These are phyloP conservation scores for Piscicola geometra DNA, from an alignment of 2,888 invertebrate genomes.

Conservation along the genomic window DNA sequence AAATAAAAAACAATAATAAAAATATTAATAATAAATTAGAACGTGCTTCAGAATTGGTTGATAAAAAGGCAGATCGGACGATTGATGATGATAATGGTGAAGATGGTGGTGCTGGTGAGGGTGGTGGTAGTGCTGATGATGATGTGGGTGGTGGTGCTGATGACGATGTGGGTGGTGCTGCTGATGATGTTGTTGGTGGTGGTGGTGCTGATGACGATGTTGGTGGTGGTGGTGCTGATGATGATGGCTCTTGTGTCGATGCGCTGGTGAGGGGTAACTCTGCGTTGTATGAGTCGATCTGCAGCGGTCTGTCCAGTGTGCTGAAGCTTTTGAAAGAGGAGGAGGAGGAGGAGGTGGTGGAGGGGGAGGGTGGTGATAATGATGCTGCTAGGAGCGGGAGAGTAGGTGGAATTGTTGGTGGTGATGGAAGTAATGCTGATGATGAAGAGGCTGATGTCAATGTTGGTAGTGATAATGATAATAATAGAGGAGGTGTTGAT, in stretches of 20 bases:
- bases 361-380: too few relatives aligned
- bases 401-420: too few relatives aligned
- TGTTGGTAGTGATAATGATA: too few relatives aligned
- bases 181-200: slow-evolving; percentile 30
- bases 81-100: not conserved
- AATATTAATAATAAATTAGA: not conserved
- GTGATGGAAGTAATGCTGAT: too few relatives aligned
- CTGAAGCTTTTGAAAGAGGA: not conserved
- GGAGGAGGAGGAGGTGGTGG: too few relatives aligned
- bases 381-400: too few relatives aligned
- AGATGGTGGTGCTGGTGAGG: too few relatives aligned
- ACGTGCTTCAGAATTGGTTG: not conserved
- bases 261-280: not conserved
- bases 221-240: slow-evolving; percentile 61
- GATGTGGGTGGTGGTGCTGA: slow-evolving; percentile 62
- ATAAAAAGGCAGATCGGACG: too few relatives aligned
- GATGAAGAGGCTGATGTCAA: too few relatives aligned
- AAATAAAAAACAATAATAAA: not conserved
- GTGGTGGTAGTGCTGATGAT: slow-evolving; percentile 63
- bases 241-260: not conserved
- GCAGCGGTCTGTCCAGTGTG: not conserved
- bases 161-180: too few relatives aligned
- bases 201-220: slow-evolving; percentile 62
- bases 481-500: not conserved
- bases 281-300: not conserved